Evolutionary conservation across 2,888 invertebrate species (phyloP), one percentile per base, ranked within the genome.

Genomic region (Thereva unica): DNA sequence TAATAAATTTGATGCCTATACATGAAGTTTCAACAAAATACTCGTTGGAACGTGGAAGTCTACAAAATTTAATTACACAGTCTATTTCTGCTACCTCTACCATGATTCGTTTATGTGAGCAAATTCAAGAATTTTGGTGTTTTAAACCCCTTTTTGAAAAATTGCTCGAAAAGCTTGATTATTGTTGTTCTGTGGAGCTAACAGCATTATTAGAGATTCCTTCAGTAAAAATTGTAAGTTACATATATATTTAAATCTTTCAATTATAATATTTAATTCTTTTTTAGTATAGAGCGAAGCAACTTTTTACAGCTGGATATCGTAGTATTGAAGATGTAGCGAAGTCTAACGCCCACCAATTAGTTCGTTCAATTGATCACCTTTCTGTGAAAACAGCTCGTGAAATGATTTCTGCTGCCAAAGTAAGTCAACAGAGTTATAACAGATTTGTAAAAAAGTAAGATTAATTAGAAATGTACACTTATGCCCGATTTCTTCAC

Each of bases 161-260:
- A 69, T 88, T 97, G 76, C 86, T 89, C 40, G 84, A 86, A 72
- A 84, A 89, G 68, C 84, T 97, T 73, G 87, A 90, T 69, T 88
- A 91, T 77, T 95, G 95, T 79, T 92, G 92, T 67, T 86, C 90
- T 7, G 83, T 85, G 0, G 95, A 95, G 73, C 82, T 97, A 64
- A 82, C 89, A 41, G 89, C 89, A 8, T 83, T 98, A 23, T 87
- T 97, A 88, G 92, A 94, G 71, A 84, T 97, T 72, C 96, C 97
- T 1, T 87, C 88, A 23, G 94, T 97, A 3, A 93, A 91, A 83
- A 88, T 90, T 82, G 90, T 90, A 79, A 76, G 74, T 74, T 53
- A 4, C 2, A 42, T 7, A 8, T 42, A 42, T 7, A 8, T 42
- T 42, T 8, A 42, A 3, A 42, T 8, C 42, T 8, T 2, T 41